Conservation (phyloP, 37 sponge, comb jelly and placozoan genomes). For the Cladorhizidae sp. region DNA sequence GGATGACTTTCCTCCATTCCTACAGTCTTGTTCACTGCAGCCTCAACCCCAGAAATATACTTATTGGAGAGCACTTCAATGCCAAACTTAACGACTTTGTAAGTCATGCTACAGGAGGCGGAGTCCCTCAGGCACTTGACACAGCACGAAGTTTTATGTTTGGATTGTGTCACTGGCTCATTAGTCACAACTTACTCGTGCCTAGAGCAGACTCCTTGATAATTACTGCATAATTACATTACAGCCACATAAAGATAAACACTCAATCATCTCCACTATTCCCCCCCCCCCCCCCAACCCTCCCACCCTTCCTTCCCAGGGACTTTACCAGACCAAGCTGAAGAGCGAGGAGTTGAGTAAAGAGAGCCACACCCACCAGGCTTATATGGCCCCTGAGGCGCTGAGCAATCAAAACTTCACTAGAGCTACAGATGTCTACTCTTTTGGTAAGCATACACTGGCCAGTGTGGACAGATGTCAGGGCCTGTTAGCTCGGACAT, state of each 20-base stretch:
- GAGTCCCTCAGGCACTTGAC: too few species aligned
- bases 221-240: too few species aligned
- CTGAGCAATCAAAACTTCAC: conserved; percentile 33
- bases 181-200: too few species aligned
- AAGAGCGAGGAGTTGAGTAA: not conserved
- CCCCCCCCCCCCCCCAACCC: too few species aligned
- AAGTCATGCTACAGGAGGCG: conserved; percentile 8
- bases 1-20: conserved; percentile 64
- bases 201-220: too few species aligned
- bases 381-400: conserved; percentile 60
- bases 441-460: conserved; percentile 50
- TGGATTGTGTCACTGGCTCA: too few species aligned
- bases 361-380: not conserved
- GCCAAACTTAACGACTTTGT: conserved; percentile 64
- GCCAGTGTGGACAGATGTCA: not conserved
- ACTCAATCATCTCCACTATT: too few species aligned
- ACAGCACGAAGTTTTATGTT: too few species aligned
- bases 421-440: conserved; percentile 57
- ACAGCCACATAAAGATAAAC: too few species aligned
- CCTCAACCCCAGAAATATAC: conserved; percentile 49
- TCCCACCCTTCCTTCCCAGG: conserved; percentile 6
- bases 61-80: conserved; percentile 58
- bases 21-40: conserved; percentile 28
- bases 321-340: conserved; percentile 41
- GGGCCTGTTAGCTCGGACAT: too few species aligned